Evolutionary conservation across 2,113 vertebrate species (phyloP), one percentile per base, ranked within the genome.

Genomic region (Plestiodon gilberti): DNA sequence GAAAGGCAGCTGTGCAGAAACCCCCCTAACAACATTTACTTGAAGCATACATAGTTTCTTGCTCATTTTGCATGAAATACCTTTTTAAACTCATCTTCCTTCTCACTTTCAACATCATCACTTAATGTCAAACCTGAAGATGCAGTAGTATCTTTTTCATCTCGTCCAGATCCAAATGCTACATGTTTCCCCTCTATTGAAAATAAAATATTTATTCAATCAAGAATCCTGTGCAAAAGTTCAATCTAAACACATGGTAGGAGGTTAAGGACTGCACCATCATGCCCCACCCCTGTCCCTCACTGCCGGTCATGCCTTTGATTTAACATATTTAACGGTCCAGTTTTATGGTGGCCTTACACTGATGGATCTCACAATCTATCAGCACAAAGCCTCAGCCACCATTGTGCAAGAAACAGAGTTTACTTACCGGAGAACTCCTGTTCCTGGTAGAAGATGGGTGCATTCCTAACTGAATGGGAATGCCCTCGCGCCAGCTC

Each of bases 11-110:
- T n/a, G n/a, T n/a, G n/a, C n/a, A n/a, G n/a, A n/a, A n/a, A n/a
- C n/a, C n/a, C n/a, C n/a, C n/a, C n/a, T n/a, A n/a, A n/a, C n/a
- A n/a, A n/a, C n/a, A n/a, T n/a, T n/a, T n/a, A n/a, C n/a, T n/a
- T n/a, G n/a, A n/a, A n/a, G n/a, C 43, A 4, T 48, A 8, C 8
- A 48, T 48, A 48, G 43, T 48, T 48, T 48, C 43, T 48, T 48
- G 43, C 43, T 48, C 4, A 5, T 48, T 48, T 48, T 48, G 43
- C 43, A 86, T 25, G 81, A 84, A 87, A 89, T 93, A 98, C 97
- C 97, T 96, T 97, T 93, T 96, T 96, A 95, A 98, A 98, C 30
- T 96, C 95, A 81, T 95, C 93, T 93, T 96, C 95, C 94, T 96
- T 96, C 17, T 96, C 89, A 75, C 6, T 28, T 9, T 93, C 92